phyloP scores from a whole-genome alignment of 2,113 vertebrate genomes.

The Heliornis fulica region DNA sequence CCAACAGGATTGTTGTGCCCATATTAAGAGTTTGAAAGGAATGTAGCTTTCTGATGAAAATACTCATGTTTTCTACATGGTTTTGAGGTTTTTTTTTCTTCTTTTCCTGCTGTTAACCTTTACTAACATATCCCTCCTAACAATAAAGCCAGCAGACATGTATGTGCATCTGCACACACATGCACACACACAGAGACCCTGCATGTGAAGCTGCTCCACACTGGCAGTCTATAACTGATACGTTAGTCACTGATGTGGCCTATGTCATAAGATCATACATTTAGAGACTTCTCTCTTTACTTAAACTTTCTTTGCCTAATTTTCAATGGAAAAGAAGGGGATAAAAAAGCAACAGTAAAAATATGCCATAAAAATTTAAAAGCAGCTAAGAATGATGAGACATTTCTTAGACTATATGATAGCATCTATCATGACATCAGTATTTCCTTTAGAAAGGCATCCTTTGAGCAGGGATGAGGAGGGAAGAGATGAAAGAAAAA shows the following conservation, averaged over 20 bases:
- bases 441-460: neutral
- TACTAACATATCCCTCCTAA: neutral
- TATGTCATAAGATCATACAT: neutral
- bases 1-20: neutral
- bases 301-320: neutral
- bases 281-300: neutral
- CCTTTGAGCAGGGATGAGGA: neutral
- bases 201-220: neutral
- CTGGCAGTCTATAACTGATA: neutral
- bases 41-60: neutral
- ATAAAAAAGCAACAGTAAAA: neutral
- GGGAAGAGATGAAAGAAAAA: neutral
- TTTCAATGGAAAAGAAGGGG: neutral
- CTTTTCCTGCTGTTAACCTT: neutral
- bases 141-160: neutral
- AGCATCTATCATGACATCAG: neutral
- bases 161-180: no score
- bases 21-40: neutral
- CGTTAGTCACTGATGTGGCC: neutral
- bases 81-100: neutral
- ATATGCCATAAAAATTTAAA: neutral
- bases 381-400: neutral
- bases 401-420: neutral
- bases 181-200: neutral
- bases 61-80: neutral